phyloP scores from a whole-genome alignment of 2,888 invertebrate species.

The Gnatocerus cornutus region DNA sequence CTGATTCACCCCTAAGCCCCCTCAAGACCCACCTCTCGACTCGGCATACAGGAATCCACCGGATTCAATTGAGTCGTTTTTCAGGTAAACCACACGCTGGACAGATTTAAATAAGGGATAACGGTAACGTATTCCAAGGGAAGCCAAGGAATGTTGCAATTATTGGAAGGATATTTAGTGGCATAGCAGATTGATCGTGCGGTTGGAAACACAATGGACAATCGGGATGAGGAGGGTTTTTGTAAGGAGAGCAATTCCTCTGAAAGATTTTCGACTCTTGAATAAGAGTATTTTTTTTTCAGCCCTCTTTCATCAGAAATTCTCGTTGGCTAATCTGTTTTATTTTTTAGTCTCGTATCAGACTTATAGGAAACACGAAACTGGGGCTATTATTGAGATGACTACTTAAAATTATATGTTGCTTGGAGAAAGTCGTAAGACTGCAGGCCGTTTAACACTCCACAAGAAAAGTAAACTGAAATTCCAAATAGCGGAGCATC shows the following conservation, averaged over 20 bases:
- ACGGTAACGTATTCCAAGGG: background rate
- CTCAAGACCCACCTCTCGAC: constrained; percentile 17
- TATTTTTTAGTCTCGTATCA: no score
- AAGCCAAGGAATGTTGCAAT: constrained; percentile 1
- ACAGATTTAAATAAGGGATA: constrained; percentile 28
- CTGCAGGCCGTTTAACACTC: constrained; percentile 36
- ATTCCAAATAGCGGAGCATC: constrained; percentile 60
- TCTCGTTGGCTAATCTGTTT: no score
- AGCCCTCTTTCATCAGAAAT: no score
- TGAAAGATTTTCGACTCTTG: no score
- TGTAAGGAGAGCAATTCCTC: no score
- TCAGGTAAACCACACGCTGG: constrained; percentile 30
- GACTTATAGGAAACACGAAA: no score
- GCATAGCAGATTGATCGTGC: no score
- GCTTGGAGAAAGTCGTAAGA: background rate
- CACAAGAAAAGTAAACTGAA: constrained; percentile 56
- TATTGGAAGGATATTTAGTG: background rate
- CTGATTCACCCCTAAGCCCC: constrained; percentile 48
- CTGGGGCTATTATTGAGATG: no score
- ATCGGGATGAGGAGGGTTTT: no score
- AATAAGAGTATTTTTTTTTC: no score
- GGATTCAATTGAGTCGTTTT: constrained; percentile 40
- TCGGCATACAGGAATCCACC: constrained; percentile 10
- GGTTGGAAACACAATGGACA: no score
- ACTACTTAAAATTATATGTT: no score